Evolutionary conservation across 2,113 vertebrate species (phyloP), one percentile per base, ranked within the genome.

Genomic region (Sapajus apella): DNA sequence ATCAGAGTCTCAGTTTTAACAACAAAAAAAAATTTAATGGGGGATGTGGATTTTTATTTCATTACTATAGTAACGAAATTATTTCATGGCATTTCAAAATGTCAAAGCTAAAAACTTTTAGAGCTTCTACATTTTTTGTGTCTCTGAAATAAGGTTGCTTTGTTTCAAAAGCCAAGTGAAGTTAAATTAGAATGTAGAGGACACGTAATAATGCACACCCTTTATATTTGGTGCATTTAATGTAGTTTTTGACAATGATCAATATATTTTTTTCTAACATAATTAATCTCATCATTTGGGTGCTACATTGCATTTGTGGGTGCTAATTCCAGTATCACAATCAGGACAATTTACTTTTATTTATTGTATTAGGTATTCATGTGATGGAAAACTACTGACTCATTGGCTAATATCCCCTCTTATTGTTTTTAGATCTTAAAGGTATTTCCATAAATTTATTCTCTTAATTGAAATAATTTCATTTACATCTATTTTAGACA

Each of bases 81-180:
- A 61, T 6, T 25, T 21, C 18, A 4, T 84, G 37, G 16, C 20
- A 66, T 92, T 92, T 96, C 80, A 50, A 17, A 96, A 81, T 68
- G 21, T 83, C 70, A 72, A 9, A 64, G 73, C 84, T 45, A 56
- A 92, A 66, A 70, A 35, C 30, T 25, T 43, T 35, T 18, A 90
- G 23, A 68, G 16, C 9, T 87, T 90, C 32, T 73, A 8, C 8
- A 17, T 32, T 40, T 68, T 94, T 18, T 32, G 21, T 35, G 18
- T 92, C 37, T 86, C 88, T 79, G 32, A 85, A 85, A 73, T 95
- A 77, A 75, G 30, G 23, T 79, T 76, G 30, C 30, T 88, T 88
- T 21, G 23, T 76, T 52, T 96, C 35, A 64, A 43, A 88, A 56
- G 30, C 52, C 50, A 82, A 37, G 18, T 81, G 25, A 81, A 58